Base-by-base conservation (phyloP, 2,797 vertebrate genomes). In the Girardinus metallicus region DNA sequence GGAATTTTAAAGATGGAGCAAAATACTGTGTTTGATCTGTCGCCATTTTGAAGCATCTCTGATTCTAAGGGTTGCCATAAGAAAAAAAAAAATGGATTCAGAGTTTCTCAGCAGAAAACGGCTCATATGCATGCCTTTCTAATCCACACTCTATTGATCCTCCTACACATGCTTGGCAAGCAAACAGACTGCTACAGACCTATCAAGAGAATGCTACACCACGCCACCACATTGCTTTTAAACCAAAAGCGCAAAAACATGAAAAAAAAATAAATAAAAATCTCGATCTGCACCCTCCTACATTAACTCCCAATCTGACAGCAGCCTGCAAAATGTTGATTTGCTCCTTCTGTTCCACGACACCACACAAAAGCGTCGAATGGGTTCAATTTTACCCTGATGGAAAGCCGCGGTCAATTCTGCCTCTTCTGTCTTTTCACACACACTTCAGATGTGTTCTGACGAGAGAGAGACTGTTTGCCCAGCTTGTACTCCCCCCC, bases 391-490 rank as follows among this genome's bases (percentile, higher is more conserved):
- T 89, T 86, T 36, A 85, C 70, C 86, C 74, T 91, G 91, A 92
- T 93, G 91, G 90, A 93, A 94, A 91, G 83, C 80, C 70, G 4
- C n/a, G 79, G 89, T 85, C 89, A 82, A 76, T 85, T 80, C 86
- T 55, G 71, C 66, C 83, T 86, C 88, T 88, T 83, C 87, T 68
- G 73, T 76, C 80, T 85, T 75, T 84, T 82, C 89, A 75, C 85
- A 75, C 85, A 80, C 90, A 86, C 88, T 90, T 91, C 83, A 92
- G 88, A 91, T 80, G 83, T 88, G 86, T 83, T 90, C 82, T 93
- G 90, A 94, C 93, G 90, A 94, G 92, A 88, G 92, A 88, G 84
- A 77, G 87, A 91, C 84, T 93, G 91, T 93, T 94, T 93, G 87
- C 88, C 88, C 81, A 80, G 88, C 88, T 86, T 79, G 85, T 88